These are phyloP conservation scores for Corydoras maculifer DNA, from an alignment of 2,113 vertebrate genomes.

Conservation along the genomic window DNA sequence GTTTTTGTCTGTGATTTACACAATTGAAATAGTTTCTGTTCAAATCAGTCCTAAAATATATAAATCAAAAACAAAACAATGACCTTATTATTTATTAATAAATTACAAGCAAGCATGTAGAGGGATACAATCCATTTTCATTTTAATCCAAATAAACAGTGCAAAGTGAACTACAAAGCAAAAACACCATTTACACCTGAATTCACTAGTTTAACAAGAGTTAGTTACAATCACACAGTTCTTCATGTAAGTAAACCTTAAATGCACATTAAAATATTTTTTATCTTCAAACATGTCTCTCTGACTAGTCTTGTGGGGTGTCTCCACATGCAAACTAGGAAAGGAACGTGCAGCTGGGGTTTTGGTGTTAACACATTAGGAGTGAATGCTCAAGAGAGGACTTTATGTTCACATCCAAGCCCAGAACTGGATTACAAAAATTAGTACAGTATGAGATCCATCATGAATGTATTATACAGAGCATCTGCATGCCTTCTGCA, in stretches of 20 bases:
- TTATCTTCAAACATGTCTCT: slow-evolving; percentile 23
- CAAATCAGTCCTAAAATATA: too few relatives aligned
- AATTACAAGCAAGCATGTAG: slow-evolving; percentile 57
- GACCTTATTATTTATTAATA: slow-evolving; percentile 46
- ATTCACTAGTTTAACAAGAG: slow-evolving; percentile 53
- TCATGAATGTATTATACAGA: slow-evolving; percentile 7
- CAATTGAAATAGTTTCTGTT: too few relatives aligned
- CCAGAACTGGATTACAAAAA: not conserved
- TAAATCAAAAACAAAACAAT: too few relatives aligned
- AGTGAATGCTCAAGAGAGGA: not conserved
- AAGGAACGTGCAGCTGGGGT: slow-evolving; percentile 49
- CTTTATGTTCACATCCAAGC: slow-evolving; percentile 15
- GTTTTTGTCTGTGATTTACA: too few relatives aligned
- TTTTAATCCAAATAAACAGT: slow-evolving; percentile 64
- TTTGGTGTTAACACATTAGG: slow-evolving; percentile 30
- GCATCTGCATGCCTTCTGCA: not conserved
- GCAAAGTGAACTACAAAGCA: slow-evolving; percentile 57
- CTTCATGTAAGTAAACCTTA: slow-evolving; percentile 40
- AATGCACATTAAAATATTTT: slow-evolving; percentile 37
- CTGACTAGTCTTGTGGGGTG: slow-evolving; percentile 47
- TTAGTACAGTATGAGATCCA: not conserved
- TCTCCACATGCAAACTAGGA: slow-evolving; percentile 53
- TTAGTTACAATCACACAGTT: slow-evolving; percentile 53
- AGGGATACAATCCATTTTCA: slow-evolving; percentile 50
- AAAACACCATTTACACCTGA: slow-evolving; percentile 55